Base-by-base conservation (phyloP, 2,888 invertebrate species). In the Ferrisia virgata region DNA sequence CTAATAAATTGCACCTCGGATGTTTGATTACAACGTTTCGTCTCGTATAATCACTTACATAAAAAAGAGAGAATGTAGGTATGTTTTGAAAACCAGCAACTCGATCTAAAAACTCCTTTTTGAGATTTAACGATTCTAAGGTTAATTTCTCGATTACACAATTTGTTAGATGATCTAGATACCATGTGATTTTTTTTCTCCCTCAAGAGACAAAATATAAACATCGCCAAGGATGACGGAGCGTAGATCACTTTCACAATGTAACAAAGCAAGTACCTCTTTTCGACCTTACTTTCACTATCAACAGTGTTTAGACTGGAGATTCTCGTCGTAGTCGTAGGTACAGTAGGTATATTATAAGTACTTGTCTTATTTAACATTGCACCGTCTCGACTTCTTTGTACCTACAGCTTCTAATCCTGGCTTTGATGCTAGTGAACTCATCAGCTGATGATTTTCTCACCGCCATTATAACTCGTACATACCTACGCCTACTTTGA, bases 171-270 rank as follows among this genome's bases (percentile, higher is more conserved):
- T 72, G 33, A 33, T 72, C 72, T 22, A 72, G 33, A 33, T 72
- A 0, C 28, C 13, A 25, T 33, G 5, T 72, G 9, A 15, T 33
- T 33, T 64, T 28, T 72, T 72, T 33, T 22, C 33, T 72, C 31
- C 31, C 33, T 72, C 72, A 33, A 72, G 72, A 64, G 58, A 64
- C 33, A 22, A 81, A 81, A 81, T 81, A 81, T 58, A 81, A 81
- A 81, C 81, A 36, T 58, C 33, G 28, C 43, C 81, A 81, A 81
- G 64, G 81, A 81, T 64, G 81, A 81, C 81, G 64, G 43, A 28
- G 36, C 53, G 58, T 33, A 81, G 81, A 81, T 81, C 81, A 81
- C 81, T 81, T 81, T 81, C 81, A 81, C 81, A 81, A 81, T 81
- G 36, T 81, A 53, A 58, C 33, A 81, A 81, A 53, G 53, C 53